Percentiles rank a stretch among this genome's conserved stretches.
phyloP scores from a whole-genome alignment of 2,113 vertebrate species.

The Gallinago undulata region DNA sequence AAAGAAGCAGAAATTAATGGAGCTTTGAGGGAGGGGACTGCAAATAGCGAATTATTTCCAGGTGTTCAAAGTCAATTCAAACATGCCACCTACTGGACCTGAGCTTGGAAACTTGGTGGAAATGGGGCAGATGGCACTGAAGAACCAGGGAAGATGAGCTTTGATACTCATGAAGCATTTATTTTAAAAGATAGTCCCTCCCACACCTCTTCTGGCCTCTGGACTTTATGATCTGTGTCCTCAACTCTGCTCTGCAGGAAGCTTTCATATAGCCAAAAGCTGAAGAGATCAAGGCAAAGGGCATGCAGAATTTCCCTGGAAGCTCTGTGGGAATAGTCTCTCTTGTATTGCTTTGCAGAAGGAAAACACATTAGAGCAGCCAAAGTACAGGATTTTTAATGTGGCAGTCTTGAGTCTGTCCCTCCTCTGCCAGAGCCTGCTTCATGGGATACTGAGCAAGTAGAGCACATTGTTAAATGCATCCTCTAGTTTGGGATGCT shows the following conservation, averaged over 20 bases:
- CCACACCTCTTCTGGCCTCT: neutral
- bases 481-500: neutral
- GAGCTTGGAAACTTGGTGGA: neutral
- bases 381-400: neutral
- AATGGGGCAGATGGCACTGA: neutral
- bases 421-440: neutral
- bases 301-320: neutral
- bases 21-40: neutral
- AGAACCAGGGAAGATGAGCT: neutral
- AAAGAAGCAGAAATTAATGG: neutral
- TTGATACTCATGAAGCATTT: neutral
- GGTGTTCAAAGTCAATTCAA: neutral
- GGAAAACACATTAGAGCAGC: neutral
- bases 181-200: neutral
- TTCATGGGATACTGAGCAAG: neutral
- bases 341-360: neutral
- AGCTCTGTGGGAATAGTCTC: neutral
- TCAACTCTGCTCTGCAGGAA: neutral
- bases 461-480: neutral
- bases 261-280: neutral
- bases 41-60: neutral
- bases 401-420: neutral
- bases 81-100: neutral
- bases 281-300: neutral
- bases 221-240: neutral